A percentile compares a stretch with the other conserved stretches of the same genome.
Conservation (phyloP, 2,797 vertebrate species). For the Tiaroga cobitis region DNA sequence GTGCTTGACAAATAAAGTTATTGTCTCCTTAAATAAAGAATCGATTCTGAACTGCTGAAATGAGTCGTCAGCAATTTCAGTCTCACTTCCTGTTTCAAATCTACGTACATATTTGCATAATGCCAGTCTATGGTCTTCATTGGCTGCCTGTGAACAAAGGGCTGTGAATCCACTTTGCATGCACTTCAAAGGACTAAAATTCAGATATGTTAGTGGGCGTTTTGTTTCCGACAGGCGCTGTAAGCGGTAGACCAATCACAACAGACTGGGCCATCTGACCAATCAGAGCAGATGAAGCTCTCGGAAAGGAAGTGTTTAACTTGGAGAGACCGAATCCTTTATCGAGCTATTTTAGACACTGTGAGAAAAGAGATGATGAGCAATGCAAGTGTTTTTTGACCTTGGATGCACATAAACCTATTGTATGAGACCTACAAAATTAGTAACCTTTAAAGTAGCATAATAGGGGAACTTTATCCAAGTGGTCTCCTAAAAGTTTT, state of each 20-base stretch:
- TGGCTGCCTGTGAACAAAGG: too few relatives aligned
- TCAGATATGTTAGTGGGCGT: neutral
- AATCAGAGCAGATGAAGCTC: neutral
- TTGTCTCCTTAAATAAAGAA: neutral
- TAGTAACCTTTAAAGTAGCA: neutral
- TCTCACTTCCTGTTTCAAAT: neutral
- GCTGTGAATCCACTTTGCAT: too few relatives aligned
- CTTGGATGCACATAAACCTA: neutral
- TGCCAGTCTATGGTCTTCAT: neutral
- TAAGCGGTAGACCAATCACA: neutral
- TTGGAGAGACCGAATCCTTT: neutral
- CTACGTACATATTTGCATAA: neutral
- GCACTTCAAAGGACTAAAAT: neutral
- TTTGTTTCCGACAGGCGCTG: neutral
- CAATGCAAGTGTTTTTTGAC: neutral
- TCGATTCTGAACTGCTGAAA: neutral
- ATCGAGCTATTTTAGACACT: neutral
- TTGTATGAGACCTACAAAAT: neutral
- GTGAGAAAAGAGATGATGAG: neutral
- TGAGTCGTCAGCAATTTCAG: neutral
- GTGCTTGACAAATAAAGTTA: too few relatives aligned
- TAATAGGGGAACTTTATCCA: neutral
- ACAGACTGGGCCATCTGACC: neutral
- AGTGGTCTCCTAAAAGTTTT: neutral
- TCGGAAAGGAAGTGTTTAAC: neutral